Base-by-base conservation (phyloP, 2,888 invertebrate species). In the Atethmia centrago region DNA sequence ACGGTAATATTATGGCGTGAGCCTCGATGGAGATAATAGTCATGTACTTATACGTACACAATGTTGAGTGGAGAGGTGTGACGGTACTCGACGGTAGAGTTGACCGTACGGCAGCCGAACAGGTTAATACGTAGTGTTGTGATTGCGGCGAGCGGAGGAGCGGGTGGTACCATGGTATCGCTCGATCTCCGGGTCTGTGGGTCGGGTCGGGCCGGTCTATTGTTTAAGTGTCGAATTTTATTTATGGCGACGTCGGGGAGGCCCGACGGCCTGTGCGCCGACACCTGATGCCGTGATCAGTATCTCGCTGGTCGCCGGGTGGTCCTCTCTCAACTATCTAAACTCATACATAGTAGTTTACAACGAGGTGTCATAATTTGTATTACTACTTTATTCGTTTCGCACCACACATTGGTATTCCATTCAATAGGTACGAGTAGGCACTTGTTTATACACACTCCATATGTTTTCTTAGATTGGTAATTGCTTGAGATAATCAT, bases 211-310 rank as follows among this genome's bases (percentile, higher is more conserved):
- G 83, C 88, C 87, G 77, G 80, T 79, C 92, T 90, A 95, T 95
- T 95, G 95, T 95, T 91, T 92, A 90, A 90, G 90, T 91, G 94
- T 95, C 95, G 94, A 94, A 92, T 92, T 92, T 92, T 93, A 94
- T 95, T 95, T 93, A 95, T 90, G 90, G 90, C 88, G 91, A 90
- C 90, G 88, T 87, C 82, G 85, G 83, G 87, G 82, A 88, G 86
- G 82, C 80, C 83, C 86, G 88, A 86, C 88, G 90, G 89, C 79
- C 89, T 86, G 85, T 82, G 87, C 85, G 80, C 89, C 85, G 93
- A 93, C 94, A 94, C 93, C 92, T 93, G 94, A 94, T 89, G 93
- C 92, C 89, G 87, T 86, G 94, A 94, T 94, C 91, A 80, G 90
- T 94, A 94, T 94, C 94, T 89, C 69, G 79, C 66, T 83, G 83